Conservation (phyloP, 2,113 vertebrate species). For the Mola mola region DNA sequence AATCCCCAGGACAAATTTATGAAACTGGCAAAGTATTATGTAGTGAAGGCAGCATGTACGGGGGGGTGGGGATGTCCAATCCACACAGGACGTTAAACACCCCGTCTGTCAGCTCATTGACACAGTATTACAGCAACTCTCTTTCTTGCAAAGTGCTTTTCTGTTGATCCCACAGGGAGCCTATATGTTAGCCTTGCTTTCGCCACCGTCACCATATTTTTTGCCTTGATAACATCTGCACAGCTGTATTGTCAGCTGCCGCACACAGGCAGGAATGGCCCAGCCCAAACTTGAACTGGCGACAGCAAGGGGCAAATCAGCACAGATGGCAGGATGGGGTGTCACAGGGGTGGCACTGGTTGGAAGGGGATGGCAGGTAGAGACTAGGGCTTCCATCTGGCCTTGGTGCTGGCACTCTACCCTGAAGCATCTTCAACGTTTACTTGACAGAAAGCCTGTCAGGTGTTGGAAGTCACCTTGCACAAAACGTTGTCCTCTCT, state of each 20-base stretch:
- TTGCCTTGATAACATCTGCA: slow-evolving; percentile 67
- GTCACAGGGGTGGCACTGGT: slow-evolving; percentile 60
- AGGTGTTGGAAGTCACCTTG: slow-evolving; percentile 75
- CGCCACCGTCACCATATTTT: slow-evolving; percentile 47
- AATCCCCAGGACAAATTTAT: slow-evolving; percentile 73
- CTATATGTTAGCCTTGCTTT: slow-evolving; percentile 71
- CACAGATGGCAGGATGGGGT: slow-evolving; percentile 74
- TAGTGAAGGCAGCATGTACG: not conserved
- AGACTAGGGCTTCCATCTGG: slow-evolving; percentile 74
- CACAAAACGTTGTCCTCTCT: slow-evolving; percentile 56
- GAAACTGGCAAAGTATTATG: slow-evolving; percentile 46
- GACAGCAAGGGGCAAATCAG: slow-evolving; percentile 72
- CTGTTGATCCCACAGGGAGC: slow-evolving; percentile 68
- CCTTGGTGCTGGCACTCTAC: slow-evolving; percentile 68
- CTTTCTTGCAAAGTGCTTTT: slow-evolving; percentile 63
- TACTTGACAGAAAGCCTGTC: slow-evolving; percentile 66
- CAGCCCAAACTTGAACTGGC: slow-evolving; percentile 60
- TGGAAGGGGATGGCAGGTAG: slow-evolving; percentile 65
- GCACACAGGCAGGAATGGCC: slow-evolving; percentile 20
- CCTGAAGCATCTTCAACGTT: slow-evolving; percentile 66
- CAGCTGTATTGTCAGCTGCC: slow-evolving; percentile 68
- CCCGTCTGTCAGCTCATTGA: slow-evolving; percentile 47
- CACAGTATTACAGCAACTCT: slow-evolving; percentile 48
- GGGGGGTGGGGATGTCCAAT: slow-evolving; percentile 29
- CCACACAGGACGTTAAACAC: slow-evolving; percentile 44